Base-by-base conservation (phyloP, 2,113 vertebrate species). In the Hemichromis elongatus region DNA sequence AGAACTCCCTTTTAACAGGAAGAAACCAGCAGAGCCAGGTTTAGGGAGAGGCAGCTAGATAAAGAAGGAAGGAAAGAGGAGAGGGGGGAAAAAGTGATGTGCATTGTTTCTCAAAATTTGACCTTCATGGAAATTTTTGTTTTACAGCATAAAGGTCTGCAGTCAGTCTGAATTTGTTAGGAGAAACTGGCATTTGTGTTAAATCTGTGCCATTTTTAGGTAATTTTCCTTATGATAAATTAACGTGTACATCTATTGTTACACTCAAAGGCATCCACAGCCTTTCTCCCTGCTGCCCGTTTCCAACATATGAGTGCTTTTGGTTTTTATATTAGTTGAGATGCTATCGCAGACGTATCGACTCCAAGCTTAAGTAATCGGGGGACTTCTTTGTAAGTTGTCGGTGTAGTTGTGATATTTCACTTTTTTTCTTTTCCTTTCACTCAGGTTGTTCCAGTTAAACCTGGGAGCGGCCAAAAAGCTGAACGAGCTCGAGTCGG, bases 391-490 rank as follows among this genome's bases (percentile, higher is more conserved):
- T 21, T 59, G 33, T 47, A 30, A 59, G 18, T 63, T 63, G 8
- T 24, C n/a, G n/a, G n/a, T 9, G 10, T 24, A 37, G 56, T 33
- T 8, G 53, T 35, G 3, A 18, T n/a, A 21, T 6, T 77, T 57
- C 13, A 28, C 1, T 50, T 19, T 70, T 6, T 11, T 9, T n/a
- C 2, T 63, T 70, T 50, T 19, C 59, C 5, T 30, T 28, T 53
- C 10, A 6, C 19, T 42, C 88, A 99, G 98, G 98, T 95, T 99
- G 84, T 99, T 98, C 86, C 90, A 97, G 86, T 75, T 99, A 90
- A 88, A 98, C 24, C 70, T 98, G 0, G 97, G 98, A 0, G 89
- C 92, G 0, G 94, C 96, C 2, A 96, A 96, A 92, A 97, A 94
- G 73, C 91, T 99, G 70, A 88, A 94, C 3, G 98, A 99, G 52